These are phyloP conservation scores for Abramis brama DNA, from an alignment of 2,113 vertebrate species.

Conservation along the genomic window DNA sequence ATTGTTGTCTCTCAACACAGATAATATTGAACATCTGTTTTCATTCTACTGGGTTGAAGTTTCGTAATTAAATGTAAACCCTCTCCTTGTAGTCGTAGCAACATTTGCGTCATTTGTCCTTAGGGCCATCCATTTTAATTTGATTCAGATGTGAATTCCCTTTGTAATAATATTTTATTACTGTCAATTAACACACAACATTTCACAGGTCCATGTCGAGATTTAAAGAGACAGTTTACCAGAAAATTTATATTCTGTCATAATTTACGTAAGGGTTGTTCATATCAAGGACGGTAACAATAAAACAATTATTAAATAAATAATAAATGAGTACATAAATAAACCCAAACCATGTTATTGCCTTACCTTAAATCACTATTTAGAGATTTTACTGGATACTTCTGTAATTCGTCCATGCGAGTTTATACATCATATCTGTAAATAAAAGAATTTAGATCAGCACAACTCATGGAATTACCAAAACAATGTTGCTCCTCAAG, in stretches of 20 bases:
- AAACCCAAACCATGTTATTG: no score
- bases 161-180: conserved; percentile 3
- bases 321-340: no score
- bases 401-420: no score
- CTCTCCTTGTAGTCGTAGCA: neutral
- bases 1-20: neutral
- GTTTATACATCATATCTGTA: no score
- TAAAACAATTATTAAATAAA: neutral
- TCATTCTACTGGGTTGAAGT: neutral
- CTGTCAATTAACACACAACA: neutral
- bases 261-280: neutral
- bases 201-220: neutral
- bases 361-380: no score
- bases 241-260: neutral
- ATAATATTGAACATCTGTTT: neutral
- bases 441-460: no score
- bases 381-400: no score
- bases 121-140: neutral
- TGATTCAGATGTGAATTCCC: neutral
- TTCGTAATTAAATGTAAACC: neutral
- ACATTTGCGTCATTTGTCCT: neutral
- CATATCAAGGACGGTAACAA: neutral
- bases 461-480: no score
- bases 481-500: no score
- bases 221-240: neutral